phyloP scores from a whole-genome alignment of 2,113 vertebrate genomes.

The Neoarius graeffei region DNA sequence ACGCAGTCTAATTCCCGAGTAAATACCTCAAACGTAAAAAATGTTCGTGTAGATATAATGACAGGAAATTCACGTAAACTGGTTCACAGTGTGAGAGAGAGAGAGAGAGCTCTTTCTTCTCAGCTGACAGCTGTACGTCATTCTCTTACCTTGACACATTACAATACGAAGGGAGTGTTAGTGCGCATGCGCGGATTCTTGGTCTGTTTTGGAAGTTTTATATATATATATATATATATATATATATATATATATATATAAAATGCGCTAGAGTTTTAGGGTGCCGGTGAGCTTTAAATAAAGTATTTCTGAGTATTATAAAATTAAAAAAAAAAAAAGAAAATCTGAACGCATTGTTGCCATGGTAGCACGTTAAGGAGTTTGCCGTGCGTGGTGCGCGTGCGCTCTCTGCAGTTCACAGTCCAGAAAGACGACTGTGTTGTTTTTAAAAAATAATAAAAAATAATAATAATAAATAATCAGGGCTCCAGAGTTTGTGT shows the following conservation, averaged over 20 bases:
- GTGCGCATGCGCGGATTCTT: slow-evolving; percentile 30
- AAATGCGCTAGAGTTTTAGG: too few relatives aligned
- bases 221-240: too few relatives aligned
- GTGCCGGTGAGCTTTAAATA: too few relatives aligned
- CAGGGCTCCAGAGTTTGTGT: not conserved
- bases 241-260: too few relatives aligned
- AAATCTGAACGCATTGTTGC: not conserved
- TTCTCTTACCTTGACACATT: not conserved
- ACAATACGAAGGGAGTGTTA: too few relatives aligned
- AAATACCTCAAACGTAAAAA: not conserved
- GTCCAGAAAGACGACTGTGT: not conserved
- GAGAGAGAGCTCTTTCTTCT: not conserved
- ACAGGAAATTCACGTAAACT: not conserved
- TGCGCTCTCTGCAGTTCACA: slow-evolving; percentile 19
- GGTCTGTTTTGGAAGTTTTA: too few relatives aligned
- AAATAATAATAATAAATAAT: not conserved
- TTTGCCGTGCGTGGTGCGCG: not conserved
- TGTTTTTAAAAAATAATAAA: too few relatives aligned
- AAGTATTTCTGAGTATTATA: too few relatives aligned
- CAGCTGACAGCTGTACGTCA: slow-evolving; percentile 10
- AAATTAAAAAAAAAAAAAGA: too few relatives aligned
- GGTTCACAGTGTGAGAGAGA: too few relatives aligned
- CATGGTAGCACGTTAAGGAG: not conserved
- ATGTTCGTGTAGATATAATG: not conserved
- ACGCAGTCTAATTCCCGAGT: not conserved